Evolutionary conservation across 2,888 invertebrate species (phyloP).

Genomic region (Cheiracanthium punctorium): DNA sequence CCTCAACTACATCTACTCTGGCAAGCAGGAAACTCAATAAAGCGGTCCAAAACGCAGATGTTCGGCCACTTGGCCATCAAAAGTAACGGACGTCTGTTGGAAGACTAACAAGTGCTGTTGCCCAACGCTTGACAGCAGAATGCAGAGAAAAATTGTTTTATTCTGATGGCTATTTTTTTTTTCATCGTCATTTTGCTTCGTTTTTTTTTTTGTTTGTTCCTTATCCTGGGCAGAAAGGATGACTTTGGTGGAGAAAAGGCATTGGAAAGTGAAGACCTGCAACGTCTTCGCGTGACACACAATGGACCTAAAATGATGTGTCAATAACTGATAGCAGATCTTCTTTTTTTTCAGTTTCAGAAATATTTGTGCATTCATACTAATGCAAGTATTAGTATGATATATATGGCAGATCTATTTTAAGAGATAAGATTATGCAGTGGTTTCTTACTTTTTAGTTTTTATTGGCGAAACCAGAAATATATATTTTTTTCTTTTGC

Average conservation of each 20-base stretch:
- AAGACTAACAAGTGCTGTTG: slow-evolving; percentile 59
- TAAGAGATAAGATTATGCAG: too few relatives aligned
- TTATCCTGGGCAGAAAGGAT: not conserved
- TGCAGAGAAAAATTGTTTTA: slow-evolving; percentile 19
- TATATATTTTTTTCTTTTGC: too few relatives aligned
- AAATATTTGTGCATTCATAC: too few relatives aligned
- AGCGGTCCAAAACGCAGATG: slow-evolving; percentile 38
- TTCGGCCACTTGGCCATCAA: slow-evolving; percentile 51
- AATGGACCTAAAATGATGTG: not conserved
- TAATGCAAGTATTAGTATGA: too few relatives aligned
- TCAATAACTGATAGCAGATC: not conserved
- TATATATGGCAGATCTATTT: too few relatives aligned
- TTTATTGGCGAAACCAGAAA: too few relatives aligned
- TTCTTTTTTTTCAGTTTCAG: too few relatives aligned
- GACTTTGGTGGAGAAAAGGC: not conserved
- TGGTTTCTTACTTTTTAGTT: too few relatives aligned
- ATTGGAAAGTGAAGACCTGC: slow-evolving; percentile 10
- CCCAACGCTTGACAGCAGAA: slow-evolving; percentile 54
- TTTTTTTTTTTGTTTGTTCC: not conserved
- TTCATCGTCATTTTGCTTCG: not conserved
- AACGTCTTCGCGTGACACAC: slow-evolving; percentile 7
- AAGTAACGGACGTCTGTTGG: slow-evolving; percentile 52
- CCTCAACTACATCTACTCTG: not conserved
- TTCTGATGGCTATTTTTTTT: not conserved
- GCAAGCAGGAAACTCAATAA: slow-evolving; percentile 8